These are phyloP conservation scores for Trachymyrmex cornetzi DNA, from an alignment of 1,140 invertebrate species.

Conservation along the genomic window DNA sequence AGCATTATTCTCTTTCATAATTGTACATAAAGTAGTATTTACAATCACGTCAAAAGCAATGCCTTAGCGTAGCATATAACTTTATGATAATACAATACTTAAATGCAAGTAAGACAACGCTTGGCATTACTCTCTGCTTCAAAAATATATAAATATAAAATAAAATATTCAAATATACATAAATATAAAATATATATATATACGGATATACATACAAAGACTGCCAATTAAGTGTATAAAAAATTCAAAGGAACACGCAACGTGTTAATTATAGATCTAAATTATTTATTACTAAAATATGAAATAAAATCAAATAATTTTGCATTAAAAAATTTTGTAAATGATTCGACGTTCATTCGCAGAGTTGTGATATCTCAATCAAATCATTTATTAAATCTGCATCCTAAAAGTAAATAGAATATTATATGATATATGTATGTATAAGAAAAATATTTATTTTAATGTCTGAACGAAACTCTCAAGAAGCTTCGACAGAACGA, in stretches of 20 bases:
- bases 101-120: neutral
- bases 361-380: neutral
- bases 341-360: neutral
- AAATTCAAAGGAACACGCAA: neutral
- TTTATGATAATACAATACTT: neutral
- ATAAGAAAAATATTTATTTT: neutral
- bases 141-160: neutral
- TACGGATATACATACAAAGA: neutral
- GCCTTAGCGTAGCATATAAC: neutral
- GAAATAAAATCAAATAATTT: slow-evolving; percentile 9
- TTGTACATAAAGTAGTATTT: slow-evolving; percentile 3
- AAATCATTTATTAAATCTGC: slow-evolving; percentile 3
- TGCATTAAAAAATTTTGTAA: neutral
- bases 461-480: slow-evolving; percentile 8
- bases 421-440: neutral
- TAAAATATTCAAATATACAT: too few relatives aligned
- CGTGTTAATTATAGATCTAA: neutral
- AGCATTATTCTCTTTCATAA: slow-evolving; percentile 18
- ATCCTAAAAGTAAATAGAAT: neutral
- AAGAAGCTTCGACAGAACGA: slow-evolving; percentile 7
- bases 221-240: neutral
- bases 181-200: too few relatives aligned
- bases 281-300: neutral
- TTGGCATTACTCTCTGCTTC: neutral
- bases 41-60: neutral